A percentile compares a stretch with the other conserved stretches of the same genome.
These are phyloP conservation scores for Ecdyonurus torrentis DNA, from an alignment of 2,888 invertebrate species.

Conservation along the genomic window DNA sequence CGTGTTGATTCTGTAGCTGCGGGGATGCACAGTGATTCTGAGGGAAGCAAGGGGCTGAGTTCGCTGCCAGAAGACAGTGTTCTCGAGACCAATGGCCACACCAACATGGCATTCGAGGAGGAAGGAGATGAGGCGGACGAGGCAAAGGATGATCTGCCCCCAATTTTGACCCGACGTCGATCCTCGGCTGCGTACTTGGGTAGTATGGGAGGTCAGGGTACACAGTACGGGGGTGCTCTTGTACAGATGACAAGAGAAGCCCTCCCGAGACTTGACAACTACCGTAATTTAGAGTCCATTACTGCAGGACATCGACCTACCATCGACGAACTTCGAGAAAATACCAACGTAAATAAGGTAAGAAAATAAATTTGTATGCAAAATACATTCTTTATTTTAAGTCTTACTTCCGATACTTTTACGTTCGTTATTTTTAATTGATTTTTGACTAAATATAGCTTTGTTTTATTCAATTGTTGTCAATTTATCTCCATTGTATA, in stretches of 20 bases:
- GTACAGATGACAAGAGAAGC: conserved; percentile 23
- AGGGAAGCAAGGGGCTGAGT: not conserved
- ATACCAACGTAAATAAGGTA: conserved; percentile 18
- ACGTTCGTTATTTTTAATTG: too few species aligned
- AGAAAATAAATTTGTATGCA: too few species aligned
- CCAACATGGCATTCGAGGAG: conserved; percentile 16
- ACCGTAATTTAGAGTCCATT: conserved; percentile 23
- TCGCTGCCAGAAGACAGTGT: conserved; percentile 5
- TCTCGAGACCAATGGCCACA: conserved; percentile 7
- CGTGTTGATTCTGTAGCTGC: conserved; percentile 15
- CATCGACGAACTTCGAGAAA: conserved; percentile 17
- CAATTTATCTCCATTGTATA: too few species aligned
- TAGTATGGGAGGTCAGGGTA: conserved; percentile 5
- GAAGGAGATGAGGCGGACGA: conserved; percentile 11
- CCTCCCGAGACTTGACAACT: conserved; percentile 27
- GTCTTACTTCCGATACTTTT: too few species aligned
- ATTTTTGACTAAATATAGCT: too few species aligned
- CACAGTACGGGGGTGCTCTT: conserved; percentile 13
- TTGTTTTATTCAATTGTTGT: too few species aligned
- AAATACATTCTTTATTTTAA: too few species aligned
- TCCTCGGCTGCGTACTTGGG: conserved; percentile 4
- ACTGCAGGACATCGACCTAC: conserved; percentile 15
- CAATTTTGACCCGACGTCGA: conserved; percentile 8
- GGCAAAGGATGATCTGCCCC: conserved; percentile 17
- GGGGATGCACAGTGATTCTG: conserved; percentile 12